Evolutionary conservation across 2,888 invertebrate species (phyloP).

Genomic region (Caenorhabditis sp.): DNA sequence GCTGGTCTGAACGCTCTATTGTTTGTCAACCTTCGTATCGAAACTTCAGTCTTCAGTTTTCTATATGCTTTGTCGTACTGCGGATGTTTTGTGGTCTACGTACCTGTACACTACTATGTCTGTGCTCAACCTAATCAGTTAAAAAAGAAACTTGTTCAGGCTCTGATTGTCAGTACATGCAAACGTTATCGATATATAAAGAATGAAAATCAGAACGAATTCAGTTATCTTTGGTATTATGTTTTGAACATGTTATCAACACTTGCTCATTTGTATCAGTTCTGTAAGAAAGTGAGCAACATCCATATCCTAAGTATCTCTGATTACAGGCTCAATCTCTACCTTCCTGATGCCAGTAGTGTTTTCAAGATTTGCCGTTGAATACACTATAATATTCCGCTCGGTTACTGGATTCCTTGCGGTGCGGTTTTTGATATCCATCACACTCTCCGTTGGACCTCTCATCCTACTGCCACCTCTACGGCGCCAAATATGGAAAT

Average conservation of each 20-base stretch:
- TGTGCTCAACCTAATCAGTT: not conserved
- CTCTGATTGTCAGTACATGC: conserved; percentile 26
- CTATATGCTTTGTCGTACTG: conserved; percentile 28
- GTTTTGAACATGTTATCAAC: conserved; percentile 3
- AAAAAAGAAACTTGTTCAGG: conserved; percentile 17
- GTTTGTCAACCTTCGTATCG: conserved; percentile 37
- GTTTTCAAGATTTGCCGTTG: conserved; percentile 22
- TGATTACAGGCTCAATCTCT: conserved; percentile 27
- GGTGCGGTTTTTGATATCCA: conserved; percentile 52
- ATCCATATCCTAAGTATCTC: too few species aligned
- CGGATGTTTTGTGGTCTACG: not conserved
- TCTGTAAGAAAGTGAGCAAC: too few species aligned
- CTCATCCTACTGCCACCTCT: conserved; percentile 38
- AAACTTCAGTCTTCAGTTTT: conserved; percentile 17
- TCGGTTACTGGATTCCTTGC: conserved; percentile 36
- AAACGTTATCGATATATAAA: conserved; percentile 8
- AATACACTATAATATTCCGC: conserved; percentile 35
- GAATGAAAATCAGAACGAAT: conserved; percentile 19
- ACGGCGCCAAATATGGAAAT: conserved; percentile 18
- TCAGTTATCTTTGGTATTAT: conserved; percentile 25
- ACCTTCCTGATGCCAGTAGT: conserved; percentile 32
- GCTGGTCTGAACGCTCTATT: conserved; percentile 17
- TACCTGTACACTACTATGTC: conserved; percentile 17
- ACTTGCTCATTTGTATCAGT: conserved; percentile 43
- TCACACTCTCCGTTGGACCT: conserved; percentile 30